phyloP scores from a whole-genome alignment of 2,888 invertebrate genomes.

The Ectemnius lituratus region DNA sequence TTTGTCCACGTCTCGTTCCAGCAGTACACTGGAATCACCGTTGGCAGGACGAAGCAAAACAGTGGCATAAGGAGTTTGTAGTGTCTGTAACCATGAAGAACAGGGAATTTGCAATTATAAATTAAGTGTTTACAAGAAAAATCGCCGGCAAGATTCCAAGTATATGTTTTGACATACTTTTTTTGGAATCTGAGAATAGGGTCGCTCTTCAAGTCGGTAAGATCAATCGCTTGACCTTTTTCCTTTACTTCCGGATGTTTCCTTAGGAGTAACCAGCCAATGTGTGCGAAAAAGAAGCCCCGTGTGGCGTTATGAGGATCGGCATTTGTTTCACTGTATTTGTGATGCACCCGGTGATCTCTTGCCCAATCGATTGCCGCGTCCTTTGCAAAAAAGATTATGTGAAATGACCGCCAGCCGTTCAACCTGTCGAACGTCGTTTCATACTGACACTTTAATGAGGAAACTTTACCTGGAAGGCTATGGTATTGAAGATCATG shows the following conservation, averaged over 20 bases:
- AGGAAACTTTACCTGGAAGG: slow-evolving; percentile 87
- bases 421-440: too few relatives aligned
- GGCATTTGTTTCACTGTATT: slow-evolving; percentile 95
- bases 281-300: slow-evolving; percentile 97
- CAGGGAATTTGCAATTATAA: neutral
- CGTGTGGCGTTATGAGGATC: slow-evolving; percentile 95
- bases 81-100: slow-evolving; percentile 77
- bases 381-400: slow-evolving; percentile 79
- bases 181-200: slow-evolving; percentile 92
- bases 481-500: slow-evolving; percentile 90
- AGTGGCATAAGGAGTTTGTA: slow-evolving; percentile 84
- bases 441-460: too few relatives aligned
- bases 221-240: slow-evolving; percentile 91
- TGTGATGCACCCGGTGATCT: slow-evolving; percentile 91
- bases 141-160: neutral
- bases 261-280: slow-evolving; percentile 94
- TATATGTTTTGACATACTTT: slow-evolving; percentile 79
- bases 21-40: slow-evolving; percentile 83
- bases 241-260: slow-evolving; percentile 94
- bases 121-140: neutral
- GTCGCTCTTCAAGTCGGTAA: slow-evolving; percentile 90
- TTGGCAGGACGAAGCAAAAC: slow-evolving; percentile 86
- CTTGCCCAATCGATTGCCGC: slow-evolving; percentile 89
- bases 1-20: slow-evolving; percentile 86
- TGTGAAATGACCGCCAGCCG: too few relatives aligned